Evolutionary conservation across 2,113 vertebrate genomes (phyloP).

Genomic region (Xerus inauris): DNA sequence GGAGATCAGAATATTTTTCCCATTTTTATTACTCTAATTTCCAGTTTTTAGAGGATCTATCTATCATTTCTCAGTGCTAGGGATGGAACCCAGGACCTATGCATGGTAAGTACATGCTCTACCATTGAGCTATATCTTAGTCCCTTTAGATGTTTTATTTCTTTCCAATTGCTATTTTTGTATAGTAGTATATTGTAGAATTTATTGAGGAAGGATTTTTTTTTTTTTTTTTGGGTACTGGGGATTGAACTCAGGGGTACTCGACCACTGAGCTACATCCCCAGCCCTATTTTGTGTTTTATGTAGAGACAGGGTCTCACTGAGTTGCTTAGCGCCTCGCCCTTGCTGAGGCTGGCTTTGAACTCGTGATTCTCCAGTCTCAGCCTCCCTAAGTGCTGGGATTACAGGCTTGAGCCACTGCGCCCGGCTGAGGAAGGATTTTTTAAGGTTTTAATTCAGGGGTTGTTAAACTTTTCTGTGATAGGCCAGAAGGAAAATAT

Average conservation of each 20-base stretch:
- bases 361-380: too few relatives aligned
- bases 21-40: constrained; percentile 36
- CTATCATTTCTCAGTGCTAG: not conserved
- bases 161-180: constrained; percentile 26
- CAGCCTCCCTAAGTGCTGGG: too few relatives aligned
- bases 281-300: too few relatives aligned
- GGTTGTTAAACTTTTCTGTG: not conserved
- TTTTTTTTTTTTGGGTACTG: too few relatives aligned
- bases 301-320: too few relatives aligned
- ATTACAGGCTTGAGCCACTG: too few relatives aligned
- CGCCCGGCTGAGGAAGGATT: not conserved
- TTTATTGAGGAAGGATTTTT: constrained; percentile 23
- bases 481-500: not conserved
- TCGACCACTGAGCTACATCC: too few relatives aligned
- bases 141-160: not conserved
- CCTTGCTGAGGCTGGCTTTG: too few relatives aligned
- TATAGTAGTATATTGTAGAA: not conserved
- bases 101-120: not conserved
- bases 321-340: too few relatives aligned
- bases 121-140: not conserved
- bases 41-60: not conserved
- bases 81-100: not conserved
- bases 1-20: not conserved
- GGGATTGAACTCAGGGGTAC: too few relatives aligned
- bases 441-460: constrained; percentile 8